Evolutionary conservation across 1,140 invertebrate genomes (phyloP).

Genomic region (Gonatopus flavifemur): DNA sequence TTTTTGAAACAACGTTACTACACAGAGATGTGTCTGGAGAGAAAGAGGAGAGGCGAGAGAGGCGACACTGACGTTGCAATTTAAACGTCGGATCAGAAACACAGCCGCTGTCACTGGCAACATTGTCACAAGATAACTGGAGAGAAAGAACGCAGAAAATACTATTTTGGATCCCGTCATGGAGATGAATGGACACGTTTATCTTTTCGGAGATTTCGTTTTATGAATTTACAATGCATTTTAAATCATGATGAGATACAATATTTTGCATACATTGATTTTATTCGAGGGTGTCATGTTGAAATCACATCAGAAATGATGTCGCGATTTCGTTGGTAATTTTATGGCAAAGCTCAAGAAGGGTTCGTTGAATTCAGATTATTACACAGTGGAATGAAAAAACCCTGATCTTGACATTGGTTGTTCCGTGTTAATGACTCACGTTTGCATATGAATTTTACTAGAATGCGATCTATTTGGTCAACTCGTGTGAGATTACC

Average conservation of each 20-base stretch:
- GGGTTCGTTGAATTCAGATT: too few species aligned
- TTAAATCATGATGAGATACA: background rate
- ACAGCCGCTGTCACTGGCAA: constrained; percentile 33
- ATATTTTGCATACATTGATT: constrained; percentile 1
- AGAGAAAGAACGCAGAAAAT: constrained; percentile 23
- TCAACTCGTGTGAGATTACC: background rate
- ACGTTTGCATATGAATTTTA: background rate
- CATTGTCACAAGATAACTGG: constrained; percentile 19
- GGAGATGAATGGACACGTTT: constrained; percentile 1
- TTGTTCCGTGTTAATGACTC: too few species aligned
- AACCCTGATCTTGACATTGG: too few species aligned
- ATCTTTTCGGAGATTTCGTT: constrained; percentile 13
- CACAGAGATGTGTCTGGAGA: too few species aligned
- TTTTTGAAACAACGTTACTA: too few species aligned
- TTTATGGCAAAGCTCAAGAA: background rate
- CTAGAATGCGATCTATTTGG: background rate
- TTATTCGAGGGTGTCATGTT: background rate
- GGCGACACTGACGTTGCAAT: constrained; percentile 33
- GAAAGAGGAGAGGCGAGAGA: too few species aligned
- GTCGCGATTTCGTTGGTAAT: background rate
- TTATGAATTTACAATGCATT: background rate
- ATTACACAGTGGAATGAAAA: too few species aligned
- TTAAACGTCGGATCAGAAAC: constrained; percentile 41
- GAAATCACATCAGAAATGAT: background rate
- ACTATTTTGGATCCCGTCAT: constrained; percentile 27